Conservation (phyloP, 2,113 vertebrate genomes). For the Hypanus sabinus region DNA sequence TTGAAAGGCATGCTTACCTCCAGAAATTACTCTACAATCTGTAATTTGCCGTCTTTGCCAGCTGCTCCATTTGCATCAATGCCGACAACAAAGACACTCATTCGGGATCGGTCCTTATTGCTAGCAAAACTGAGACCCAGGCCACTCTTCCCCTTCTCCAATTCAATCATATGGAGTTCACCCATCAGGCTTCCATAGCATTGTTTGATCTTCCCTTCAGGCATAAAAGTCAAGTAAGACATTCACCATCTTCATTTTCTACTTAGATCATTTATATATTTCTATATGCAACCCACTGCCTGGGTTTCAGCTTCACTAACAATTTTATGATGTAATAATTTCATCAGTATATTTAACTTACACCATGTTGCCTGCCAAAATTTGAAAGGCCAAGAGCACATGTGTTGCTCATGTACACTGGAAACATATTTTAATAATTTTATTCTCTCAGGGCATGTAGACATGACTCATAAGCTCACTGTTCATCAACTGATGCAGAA, state of each 20-base stretch:
- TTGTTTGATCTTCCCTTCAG: conserved; percentile 69
- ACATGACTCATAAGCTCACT: too few relatives aligned
- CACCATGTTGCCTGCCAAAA: too few relatives aligned
- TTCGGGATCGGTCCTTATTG: conserved; percentile 85
- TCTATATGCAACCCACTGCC: too few relatives aligned
- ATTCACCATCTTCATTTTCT: not conserved
- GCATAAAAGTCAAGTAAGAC: not conserved
- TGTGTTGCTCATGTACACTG: too few relatives aligned
- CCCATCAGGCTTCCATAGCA: conserved; percentile 80
- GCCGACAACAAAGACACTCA: conserved; percentile 95
- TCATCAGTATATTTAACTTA: too few relatives aligned
- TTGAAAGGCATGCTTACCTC: conserved; percentile 48
- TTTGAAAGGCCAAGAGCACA: too few relatives aligned
- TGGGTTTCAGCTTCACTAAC: too few relatives aligned
- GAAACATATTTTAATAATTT: too few relatives aligned
- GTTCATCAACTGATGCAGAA: too few relatives aligned
- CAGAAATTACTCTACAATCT: conserved; percentile 93
- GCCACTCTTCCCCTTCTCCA: conserved; percentile 87
- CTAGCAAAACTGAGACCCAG: conserved; percentile 95
- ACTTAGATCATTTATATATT: too few relatives aligned
- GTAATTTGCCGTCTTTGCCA: conserved; percentile 78
- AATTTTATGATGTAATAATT: too few relatives aligned
- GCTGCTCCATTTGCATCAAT: conserved; percentile 89
- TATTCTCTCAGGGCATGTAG: too few relatives aligned
- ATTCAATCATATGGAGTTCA: conserved; percentile 77